Evolutionary conservation across 2,888 invertebrate genomes (phyloP).

Genomic region (Idaea straminata): DNA sequence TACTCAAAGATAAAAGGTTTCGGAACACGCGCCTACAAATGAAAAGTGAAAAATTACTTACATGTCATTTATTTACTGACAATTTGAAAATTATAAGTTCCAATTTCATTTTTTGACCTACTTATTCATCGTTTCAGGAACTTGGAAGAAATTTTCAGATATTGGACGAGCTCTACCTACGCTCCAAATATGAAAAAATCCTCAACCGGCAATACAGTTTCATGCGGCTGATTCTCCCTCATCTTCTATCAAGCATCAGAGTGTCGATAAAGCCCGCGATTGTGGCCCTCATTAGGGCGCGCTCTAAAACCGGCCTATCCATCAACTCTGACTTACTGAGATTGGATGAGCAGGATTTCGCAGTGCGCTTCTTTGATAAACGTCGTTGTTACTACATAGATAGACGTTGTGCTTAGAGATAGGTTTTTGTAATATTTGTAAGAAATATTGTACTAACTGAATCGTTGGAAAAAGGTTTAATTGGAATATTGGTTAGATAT

Average conservation of each 20-base stretch:
- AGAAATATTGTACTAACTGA: too few relatives aligned
- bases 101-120: too few relatives aligned
- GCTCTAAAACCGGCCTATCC: conserved; percentile 41
- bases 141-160: neutral
- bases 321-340: conserved; percentile 34
- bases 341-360: neutral
- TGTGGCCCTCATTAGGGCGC: conserved; percentile 13
- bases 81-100: too few relatives aligned
- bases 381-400: conserved; percentile 4
- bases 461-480: too few relatives aligned
- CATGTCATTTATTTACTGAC: too few relatives aligned
- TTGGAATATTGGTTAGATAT: too few relatives aligned
- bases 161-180: neutral
- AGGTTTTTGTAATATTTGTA: too few relatives aligned
- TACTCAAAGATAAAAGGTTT: too few relatives aligned
- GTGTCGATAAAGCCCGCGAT: conserved; percentile 10
- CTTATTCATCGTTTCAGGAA: neutral
- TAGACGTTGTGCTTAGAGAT: too few relatives aligned
- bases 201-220: neutral
- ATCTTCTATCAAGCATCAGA: neutral
- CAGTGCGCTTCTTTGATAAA: neutral
- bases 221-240: neutral
- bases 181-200: neutral
- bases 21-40: too few relatives aligned
- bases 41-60: too few relatives aligned